phyloP scores from a whole-genome alignment of 2,888 invertebrate genomes.

The Cyclophora albipunctata region DNA sequence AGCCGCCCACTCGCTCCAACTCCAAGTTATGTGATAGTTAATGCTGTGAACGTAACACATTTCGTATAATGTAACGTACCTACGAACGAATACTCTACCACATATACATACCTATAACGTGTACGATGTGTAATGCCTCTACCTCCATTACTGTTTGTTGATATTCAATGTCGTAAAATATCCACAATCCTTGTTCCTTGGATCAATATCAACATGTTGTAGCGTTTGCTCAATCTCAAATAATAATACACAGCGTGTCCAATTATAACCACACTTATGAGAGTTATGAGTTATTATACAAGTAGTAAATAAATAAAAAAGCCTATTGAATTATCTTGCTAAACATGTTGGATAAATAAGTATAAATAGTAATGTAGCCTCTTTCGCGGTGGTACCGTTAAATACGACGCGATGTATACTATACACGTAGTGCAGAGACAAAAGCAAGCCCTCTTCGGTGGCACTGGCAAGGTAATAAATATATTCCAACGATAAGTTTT shows the following conservation, averaged over 20 bases:
- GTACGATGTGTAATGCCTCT: background rate
- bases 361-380: too few relatives aligned
- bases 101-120: conserved; percentile 2
- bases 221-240: too few relatives aligned
- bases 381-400: too few relatives aligned
- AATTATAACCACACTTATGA: too few relatives aligned
- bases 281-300: too few relatives aligned
- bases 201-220: too few relatives aligned
- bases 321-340: too few relatives aligned
- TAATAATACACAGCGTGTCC: too few relatives aligned
- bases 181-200: background rate
- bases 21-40: conserved; percentile 34
- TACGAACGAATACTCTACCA: background rate
- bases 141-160: background rate
- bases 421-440: background rate
- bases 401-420: background rate
- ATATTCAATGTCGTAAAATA: conserved; percentile 1
- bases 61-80: background rate
- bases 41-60: background rate
- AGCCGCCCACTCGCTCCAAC: conserved; percentile 45
- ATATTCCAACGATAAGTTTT: background rate
- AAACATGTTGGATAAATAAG: too few relatives aligned
- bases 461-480: background rate
- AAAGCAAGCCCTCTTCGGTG: too few relatives aligned
- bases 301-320: too few relatives aligned